phyloP scores from a whole-genome alignment of 2,797 vertebrate genomes.

The Vultur gryphus region DNA sequence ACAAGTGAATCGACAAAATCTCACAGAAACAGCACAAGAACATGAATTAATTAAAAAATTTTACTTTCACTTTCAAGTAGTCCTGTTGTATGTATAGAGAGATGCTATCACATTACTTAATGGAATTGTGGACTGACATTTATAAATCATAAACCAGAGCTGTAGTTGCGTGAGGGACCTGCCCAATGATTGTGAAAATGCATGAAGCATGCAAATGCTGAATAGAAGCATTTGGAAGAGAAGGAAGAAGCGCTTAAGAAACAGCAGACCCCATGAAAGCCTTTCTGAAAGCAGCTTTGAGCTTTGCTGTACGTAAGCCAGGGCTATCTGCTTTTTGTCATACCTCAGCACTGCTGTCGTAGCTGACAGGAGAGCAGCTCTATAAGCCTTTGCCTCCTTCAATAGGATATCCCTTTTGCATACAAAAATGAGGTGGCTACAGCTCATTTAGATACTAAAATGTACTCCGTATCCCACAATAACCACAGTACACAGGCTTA shows the following conservation, averaged over 20 bases:
- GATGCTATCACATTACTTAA: neutral
- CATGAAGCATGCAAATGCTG: neutral
- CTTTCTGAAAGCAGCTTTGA: neutral
- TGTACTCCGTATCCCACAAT: neutral
- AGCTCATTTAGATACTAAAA: neutral
- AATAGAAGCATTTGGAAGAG: neutral
- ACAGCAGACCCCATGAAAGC: neutral
- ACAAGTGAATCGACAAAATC: neutral
- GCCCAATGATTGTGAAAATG: too few relatives aligned
- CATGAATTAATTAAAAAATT: neutral
- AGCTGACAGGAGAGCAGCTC: neutral
- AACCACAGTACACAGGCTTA: neutral
- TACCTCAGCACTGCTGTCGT: neutral
- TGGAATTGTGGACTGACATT: neutral
- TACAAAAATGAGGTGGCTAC: neutral
- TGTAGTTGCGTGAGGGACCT: neutral
- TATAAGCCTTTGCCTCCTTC: neutral
- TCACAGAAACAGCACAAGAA: neutral
- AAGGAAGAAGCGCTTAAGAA: neutral
- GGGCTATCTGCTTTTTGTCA: neutral
- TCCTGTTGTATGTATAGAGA: neutral
- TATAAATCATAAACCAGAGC: neutral
- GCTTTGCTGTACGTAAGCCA: neutral
- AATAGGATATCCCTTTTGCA: neutral
- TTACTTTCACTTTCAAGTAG: neutral